Percentiles rank a stretch among this genome's conserved stretches.
Evolutionary conservation across 2,113 vertebrate genomes (phyloP).

Genomic region (Bos taurus): ARS-UCD2.0 NC_037329.1:85761001-85761500

Average conservation of each 20-base stretch:
- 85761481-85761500: slow-evolving; percentile 29
- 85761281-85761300: background rate
- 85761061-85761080: background rate
- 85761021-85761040: too few relatives aligned
- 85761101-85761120: background rate
- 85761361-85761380: background rate
- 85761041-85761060: background rate
- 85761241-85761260: background rate
- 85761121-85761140: background rate
- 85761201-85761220: background rate
- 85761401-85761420: background rate
- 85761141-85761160: background rate
- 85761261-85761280: background rate
- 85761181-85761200: background rate
- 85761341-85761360: background rate
- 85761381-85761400: background rate
- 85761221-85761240: background rate
- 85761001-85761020: too few relatives aligned
- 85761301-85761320: background rate
- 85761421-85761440: background rate
- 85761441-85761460: background rate
- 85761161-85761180: too few relatives aligned
- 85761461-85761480: background rate
- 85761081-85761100: background rate
- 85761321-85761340: background rate